Base-by-base conservation (phyloP, 2,113 vertebrate species). In the Pedetes capensis region DNA sequence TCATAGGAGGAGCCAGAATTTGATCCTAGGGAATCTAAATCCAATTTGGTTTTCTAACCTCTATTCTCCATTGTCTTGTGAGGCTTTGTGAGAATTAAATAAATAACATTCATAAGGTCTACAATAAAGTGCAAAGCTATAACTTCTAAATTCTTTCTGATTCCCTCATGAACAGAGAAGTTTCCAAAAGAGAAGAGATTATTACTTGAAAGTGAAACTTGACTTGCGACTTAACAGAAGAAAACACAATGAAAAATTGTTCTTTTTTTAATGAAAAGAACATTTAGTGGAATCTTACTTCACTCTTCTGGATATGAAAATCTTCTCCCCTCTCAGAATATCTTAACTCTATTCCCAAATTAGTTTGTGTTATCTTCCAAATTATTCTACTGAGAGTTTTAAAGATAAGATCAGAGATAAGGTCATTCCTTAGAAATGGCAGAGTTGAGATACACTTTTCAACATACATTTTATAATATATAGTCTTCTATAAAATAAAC, bases 331-430 rank as follows among this genome's bases (percentile, higher is more conserved):
- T 92, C n/a, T 85, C 34, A 51, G 37, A 92, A 29, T 93, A 59
- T 16, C 14, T 87, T 81, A 81, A 86, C 81, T 95, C 78, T 93
- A 81, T 87, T 85, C 27, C 37, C 81, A 83, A 85, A 39, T 25
- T 91, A 25, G 6, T 87, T 95, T 20, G 42, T 68, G 16, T 55
- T 96, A 72, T 37, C 32, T 66, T 96, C 57, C 66, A 94, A 88
- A 74, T 96, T 83, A 82, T 83, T 94, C 79, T 93, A 63, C n/a
- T 89, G 87, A 94, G 74, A 93, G 42, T 87, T 94, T 71, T 53
- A 14, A 95, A 88, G 34, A n/a, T 94, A 84, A 95, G 86, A 59
- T 85, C 55, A 92, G 61, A 32, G 2, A 12, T 78, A 90, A 93
- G 72, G 14, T 82, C 2, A 61, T 74, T 90, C 39, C 29, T 89